These are phyloP conservation scores for Decapterus maruadsi DNA, from an alignment of 2,797 vertebrate genomes.

Conservation along the genomic window DNA sequence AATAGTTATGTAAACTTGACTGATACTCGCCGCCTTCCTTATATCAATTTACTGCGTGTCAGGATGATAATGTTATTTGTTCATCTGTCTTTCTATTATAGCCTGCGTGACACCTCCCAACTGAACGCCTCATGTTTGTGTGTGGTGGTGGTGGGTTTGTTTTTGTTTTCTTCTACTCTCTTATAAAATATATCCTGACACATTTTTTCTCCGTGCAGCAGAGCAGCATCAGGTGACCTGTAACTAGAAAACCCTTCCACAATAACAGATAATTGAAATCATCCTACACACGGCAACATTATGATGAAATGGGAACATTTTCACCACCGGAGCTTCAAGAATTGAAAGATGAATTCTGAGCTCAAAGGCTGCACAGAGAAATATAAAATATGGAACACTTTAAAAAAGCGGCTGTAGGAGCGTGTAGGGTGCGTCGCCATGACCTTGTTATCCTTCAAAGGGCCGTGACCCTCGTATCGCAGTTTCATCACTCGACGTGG, in stretches of 20 bases:
- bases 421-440: neutral
- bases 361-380: neutral
- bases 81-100: slow-evolving; percentile 24
- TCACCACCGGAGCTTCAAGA: slow-evolving; percentile 16
- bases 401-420: slow-evolving; percentile 18
- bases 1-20: slow-evolving; percentile 49
- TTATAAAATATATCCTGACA: slow-evolving; percentile 13
- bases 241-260: slow-evolving; percentile 27
- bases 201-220: slow-evolving; percentile 36
- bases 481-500: slow-evolving; percentile 27
- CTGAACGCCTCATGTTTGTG: slow-evolving; percentile 30
- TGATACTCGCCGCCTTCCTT: slow-evolving; percentile 44
- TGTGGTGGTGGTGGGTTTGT: neutral
- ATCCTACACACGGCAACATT: slow-evolving; percentile 17
- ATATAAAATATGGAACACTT: neutral
- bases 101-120: slow-evolving; percentile 20
- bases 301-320: slow-evolving; percentile 38
- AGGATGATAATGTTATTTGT: slow-evolving; percentile 43
- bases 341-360: slow-evolving; percentile 25
- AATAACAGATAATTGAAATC: slow-evolving; percentile 58
- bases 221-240: slow-evolving; percentile 45
- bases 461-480: slow-evolving; percentile 23
- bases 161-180: slow-evolving; percentile 34
- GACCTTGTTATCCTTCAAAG: slow-evolving; percentile 16
- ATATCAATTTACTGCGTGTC: slow-evolving; percentile 58